Evolutionary conservation across 1,140 invertebrate genomes (phyloP).

Genomic region (Dryas iulia): DNA sequence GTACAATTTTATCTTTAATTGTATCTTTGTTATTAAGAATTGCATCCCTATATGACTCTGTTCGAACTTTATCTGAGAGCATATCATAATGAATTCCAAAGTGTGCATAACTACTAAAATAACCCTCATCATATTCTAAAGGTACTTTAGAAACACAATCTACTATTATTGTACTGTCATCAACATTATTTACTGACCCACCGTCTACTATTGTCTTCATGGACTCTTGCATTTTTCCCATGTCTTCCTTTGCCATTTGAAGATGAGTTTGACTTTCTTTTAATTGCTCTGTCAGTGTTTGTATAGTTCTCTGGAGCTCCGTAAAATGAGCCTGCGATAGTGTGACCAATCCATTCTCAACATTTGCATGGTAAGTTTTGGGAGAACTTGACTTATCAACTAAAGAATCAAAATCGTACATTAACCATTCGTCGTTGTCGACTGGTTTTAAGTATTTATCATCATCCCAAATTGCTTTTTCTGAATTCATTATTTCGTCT

Average conservation of each 20-base stretch:
- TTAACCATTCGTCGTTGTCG: conserved; percentile 91
- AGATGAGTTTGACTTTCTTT: conserved; percentile 81
- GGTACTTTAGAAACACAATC: conserved; percentile 78
- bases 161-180: conserved; percentile 54
- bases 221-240: conserved; percentile 83
- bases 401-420: conserved; percentile 83
- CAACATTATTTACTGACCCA: conserved; percentile 37
- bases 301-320: conserved; percentile 83
- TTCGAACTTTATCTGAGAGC: conserved; percentile 94
- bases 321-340: conserved; percentile 83
- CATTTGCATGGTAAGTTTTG: conserved; percentile 78
- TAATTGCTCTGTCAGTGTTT: conserved; percentile 78
- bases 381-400: conserved; percentile 58
- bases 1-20: conserved; percentile 89
- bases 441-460: conserved; percentile 91
- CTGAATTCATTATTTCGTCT: conserved; percentile 77
- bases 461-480: conserved; percentile 83
- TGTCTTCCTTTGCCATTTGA: conserved; percentile 82
- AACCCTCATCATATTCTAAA: conserved; percentile 85
- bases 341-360: conserved; percentile 83
- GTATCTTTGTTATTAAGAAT: conserved; percentile 89
- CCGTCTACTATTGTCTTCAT: conserved; percentile 83
- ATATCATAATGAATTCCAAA: conserved; percentile 99
- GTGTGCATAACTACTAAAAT: conserved; percentile 98
- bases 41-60: conserved; percentile 96